These are phyloP conservation scores for Drosophila tani DNA, from an alignment of 1,140 invertebrate genomes.

Conservation along the genomic window DNA sequence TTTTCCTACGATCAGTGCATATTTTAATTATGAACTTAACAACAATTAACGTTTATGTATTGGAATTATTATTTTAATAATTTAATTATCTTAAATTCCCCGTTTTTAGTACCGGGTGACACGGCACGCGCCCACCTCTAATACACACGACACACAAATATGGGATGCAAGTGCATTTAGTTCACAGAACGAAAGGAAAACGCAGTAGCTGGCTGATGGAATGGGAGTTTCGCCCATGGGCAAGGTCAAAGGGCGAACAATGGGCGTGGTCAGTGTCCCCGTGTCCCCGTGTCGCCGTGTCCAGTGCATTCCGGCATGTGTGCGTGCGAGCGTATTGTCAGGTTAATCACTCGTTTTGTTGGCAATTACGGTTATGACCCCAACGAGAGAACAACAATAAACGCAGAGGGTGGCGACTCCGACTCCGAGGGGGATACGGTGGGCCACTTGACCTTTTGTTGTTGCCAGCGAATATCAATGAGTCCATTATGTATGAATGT, in stretches of 20 bases:
- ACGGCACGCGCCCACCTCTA: neutral
- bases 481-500: slow-evolving; percentile 80
- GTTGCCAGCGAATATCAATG: slow-evolving; percentile 76
- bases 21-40: neutral
- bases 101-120: neutral
- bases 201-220: neutral
- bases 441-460: slow-evolving; percentile 73
- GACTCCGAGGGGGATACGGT: neutral
- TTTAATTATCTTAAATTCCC: neutral
- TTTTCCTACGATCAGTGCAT: no score
- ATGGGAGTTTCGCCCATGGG: slow-evolving; percentile 8
- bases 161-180: slow-evolving; percentile 32
- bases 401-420: neutral
- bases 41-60: no score
- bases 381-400: slow-evolving; percentile 64
- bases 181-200: neutral
- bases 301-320: slow-evolving; percentile 23
- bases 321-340: slow-evolving; percentile 61
- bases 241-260: slow-evolving; percentile 58
- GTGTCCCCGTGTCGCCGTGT: neutral
- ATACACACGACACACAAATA: neutral
- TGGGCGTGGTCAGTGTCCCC: slow-evolving; percentile 31
- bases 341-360: slow-evolving; percentile 81
- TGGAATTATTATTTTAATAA: no score
- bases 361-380: slow-evolving; percentile 77